Evolutionary conservation across 2,113 vertebrate species (phyloP), one percentile per base, ranked within the genome.

Genomic region (Hemicordylus capensis): DNA sequence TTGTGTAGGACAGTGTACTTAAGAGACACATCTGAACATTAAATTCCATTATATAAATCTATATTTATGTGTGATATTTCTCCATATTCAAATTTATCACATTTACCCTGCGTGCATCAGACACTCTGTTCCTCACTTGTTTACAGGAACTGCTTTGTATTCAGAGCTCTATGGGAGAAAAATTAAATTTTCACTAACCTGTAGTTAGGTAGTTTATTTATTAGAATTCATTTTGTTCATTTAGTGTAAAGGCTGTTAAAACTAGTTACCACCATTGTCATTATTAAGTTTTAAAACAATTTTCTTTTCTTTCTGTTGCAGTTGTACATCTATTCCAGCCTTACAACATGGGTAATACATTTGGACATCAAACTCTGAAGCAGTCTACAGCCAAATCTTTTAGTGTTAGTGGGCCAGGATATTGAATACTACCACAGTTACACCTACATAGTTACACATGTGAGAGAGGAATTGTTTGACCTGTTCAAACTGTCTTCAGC

Each of bases 291-390:
- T 91, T 93, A 87, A 93, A 88, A 83, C n/a, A 28, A 14, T n/a
- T 69, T 1, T 1, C 54, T 90, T 93, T 91, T 90, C 76, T 93
- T 93, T 93, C 80, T 94, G 76, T 94, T 94, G 86, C 94, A 95
- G 93, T 91, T 94, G 89, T 93, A 90, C 90, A 93, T 94, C 92
- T 72, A 88, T 3, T 93, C 93, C 93, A 94, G 91, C 90, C 94
- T 95, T 94, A 95, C 93, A 91, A 93, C 94, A 93, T 93, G 94
- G 91, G 61, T 94, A 92, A 91, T 91, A 86, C 69, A 84, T 58
- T 93, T 89, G 80, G 85, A 89, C 91, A 90, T 91, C 89, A 87
- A 91, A 89, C 77, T 90, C 7, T 89, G 94, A 91, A 93, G 91
- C 91, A 88, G 6, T 85, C 91, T 91, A 0, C 92, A 83, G 34